These are phyloP conservation scores for Kryptolebias marmoratus DNA, from an alignment of 2,113 vertebrate species.

Conservation along the genomic window DNA sequence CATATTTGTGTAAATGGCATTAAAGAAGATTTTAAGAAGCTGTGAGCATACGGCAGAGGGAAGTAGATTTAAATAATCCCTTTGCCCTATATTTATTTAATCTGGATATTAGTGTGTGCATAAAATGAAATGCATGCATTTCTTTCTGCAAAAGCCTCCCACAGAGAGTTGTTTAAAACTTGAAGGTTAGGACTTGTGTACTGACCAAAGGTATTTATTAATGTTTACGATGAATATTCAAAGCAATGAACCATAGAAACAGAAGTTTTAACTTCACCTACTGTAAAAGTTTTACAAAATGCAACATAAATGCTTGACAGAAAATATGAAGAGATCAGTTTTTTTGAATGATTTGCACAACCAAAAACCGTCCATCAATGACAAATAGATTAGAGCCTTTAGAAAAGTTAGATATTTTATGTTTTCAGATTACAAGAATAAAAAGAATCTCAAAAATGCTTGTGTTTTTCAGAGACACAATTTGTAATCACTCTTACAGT, in stretches of 20 bases:
- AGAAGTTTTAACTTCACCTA: too few species aligned
- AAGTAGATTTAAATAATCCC: constrained; percentile 67
- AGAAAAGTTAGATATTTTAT: neutral
- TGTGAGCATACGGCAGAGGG: constrained; percentile 50
- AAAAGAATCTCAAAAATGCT: constrained; percentile 23
- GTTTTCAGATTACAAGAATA: constrained; percentile 33
- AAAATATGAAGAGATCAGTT: neutral
- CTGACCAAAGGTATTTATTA: constrained; percentile 25
- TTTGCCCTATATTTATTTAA: constrained; percentile 77
- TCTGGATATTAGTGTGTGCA: constrained; percentile 63
- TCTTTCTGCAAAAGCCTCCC: constrained; percentile 15
- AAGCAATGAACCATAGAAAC: neutral
- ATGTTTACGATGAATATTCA: constrained; percentile 20
- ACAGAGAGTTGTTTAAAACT: constrained; percentile 19
- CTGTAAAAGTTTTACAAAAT: too few species aligned
- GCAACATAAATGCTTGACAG: too few species aligned
- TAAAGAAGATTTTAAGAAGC: constrained; percentile 63
- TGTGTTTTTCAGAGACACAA: neutral
- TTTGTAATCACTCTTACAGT: constrained; percentile 19
- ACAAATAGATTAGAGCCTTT: neutral
- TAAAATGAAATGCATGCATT: constrained; percentile 55
- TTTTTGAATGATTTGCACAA: too few species aligned
- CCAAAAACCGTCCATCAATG: neutral
- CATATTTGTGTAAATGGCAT: constrained; percentile 62
- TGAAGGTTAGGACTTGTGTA: constrained; percentile 18